Evolutionary conservation across 2,113 vertebrate genomes (phyloP).

Genomic region (Microtus montanus): DNA sequence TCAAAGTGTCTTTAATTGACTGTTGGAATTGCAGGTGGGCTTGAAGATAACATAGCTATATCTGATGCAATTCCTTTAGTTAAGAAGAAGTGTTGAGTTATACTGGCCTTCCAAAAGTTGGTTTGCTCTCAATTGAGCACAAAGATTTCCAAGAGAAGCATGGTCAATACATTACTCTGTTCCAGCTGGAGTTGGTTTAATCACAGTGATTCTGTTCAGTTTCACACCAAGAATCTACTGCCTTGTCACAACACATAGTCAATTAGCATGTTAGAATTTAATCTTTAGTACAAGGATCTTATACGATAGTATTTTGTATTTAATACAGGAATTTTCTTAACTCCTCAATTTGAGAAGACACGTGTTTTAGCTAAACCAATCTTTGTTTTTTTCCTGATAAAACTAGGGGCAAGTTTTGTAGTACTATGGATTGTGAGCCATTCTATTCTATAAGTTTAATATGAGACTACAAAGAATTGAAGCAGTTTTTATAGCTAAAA

Average conservation of each 20-base stretch:
- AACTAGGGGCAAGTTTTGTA: slow-evolving; percentile 42
- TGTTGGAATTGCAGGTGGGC: background rate
- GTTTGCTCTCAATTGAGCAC: background rate
- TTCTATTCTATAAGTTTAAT: slow-evolving; percentile 60
- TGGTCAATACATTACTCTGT: background rate
- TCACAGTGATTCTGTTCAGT: background rate
- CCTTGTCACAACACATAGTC: background rate
- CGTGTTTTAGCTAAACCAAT: slow-evolving; percentile 60
- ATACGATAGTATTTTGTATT: background rate
- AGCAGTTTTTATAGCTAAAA: slow-evolving; percentile 35
- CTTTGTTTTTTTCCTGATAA: slow-evolving; percentile 53
- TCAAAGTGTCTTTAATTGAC: background rate
- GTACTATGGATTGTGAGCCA: slow-evolving; percentile 45
- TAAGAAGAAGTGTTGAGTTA: background rate
- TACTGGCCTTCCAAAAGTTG: background rate
- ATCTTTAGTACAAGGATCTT: background rate
- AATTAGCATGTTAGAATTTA: background rate
- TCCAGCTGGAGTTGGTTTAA: background rate
- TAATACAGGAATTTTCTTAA: background rate
- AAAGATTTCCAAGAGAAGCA: background rate
- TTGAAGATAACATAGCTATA: background rate
- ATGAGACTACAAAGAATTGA: slow-evolving; percentile 44
- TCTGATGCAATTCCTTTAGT: background rate
- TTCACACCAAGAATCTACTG: background rate
- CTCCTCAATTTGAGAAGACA: background rate